These are phyloP conservation scores for Apamea sordens DNA, from an alignment of 2,888 invertebrate species.

Conservation along the genomic window DNA sequence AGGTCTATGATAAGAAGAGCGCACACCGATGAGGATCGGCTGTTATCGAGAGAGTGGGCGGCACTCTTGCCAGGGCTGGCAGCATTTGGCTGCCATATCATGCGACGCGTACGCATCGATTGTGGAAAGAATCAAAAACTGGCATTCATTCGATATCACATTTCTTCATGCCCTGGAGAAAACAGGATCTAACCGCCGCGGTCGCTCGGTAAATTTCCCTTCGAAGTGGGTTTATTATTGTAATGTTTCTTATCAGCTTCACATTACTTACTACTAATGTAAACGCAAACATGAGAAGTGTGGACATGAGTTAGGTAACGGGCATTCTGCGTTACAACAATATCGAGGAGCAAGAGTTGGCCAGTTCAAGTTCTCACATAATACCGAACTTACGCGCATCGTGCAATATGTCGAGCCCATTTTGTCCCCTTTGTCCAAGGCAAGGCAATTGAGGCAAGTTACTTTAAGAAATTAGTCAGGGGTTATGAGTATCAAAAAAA, in stretches of 20 bases:
- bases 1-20: conserved; percentile 83
- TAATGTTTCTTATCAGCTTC: conserved; percentile 78
- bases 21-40: conserved; percentile 80
- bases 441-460: conserved; percentile 15
- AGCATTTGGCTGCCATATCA: conserved; percentile 63
- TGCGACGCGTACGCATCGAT: conserved; percentile 46
- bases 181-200: conserved; percentile 61
- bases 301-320: conserved; percentile 65
- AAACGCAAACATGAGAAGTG: conserved; percentile 71
- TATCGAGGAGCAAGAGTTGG: conserved; percentile 6
- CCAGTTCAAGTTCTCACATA: conserved; percentile 4
- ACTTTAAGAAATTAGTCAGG: neutral
- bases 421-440: conserved; percentile 3
- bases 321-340: conserved; percentile 47
- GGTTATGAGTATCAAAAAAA: neutral
- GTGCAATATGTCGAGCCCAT: conserved; percentile 9
- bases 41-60: conserved; percentile 83
- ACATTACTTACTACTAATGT: conserved; percentile 73
- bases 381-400: neutral
- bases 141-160: conserved; percentile 32
- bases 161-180: conserved; percentile 57
- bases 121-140: conserved; percentile 38
- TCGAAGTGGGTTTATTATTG: conserved; percentile 79
- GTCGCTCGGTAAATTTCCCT: conserved; percentile 80
- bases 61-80: conserved; percentile 76